Percentiles rank a stretch among this genome's conserved stretches.
phyloP scores from a whole-genome alignment of 92 coral and sea anemone genomes.

The Isaurus tuberculatus region DNA sequence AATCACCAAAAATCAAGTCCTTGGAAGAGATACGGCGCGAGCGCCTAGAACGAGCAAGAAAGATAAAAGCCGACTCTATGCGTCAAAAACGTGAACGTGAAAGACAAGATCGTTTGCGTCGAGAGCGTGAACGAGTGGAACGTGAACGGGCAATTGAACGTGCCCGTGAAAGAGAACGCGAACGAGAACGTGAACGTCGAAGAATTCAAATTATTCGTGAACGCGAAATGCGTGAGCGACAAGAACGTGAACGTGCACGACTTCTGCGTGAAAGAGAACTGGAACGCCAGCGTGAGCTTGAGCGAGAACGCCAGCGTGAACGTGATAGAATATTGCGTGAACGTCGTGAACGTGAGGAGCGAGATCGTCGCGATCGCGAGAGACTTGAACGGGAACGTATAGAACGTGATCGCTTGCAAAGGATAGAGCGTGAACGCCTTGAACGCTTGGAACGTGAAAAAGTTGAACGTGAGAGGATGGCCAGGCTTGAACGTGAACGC shows the following conservation, averaged over 20 bases:
- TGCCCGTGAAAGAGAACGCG: constrained; percentile 92
- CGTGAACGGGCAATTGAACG: constrained; percentile 91
- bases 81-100: constrained; percentile 94
- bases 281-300: constrained; percentile 87
- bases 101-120: constrained; percentile 85
- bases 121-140: constrained; percentile 96
- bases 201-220: constrained; percentile 86
- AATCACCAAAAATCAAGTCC: constrained; percentile 80
- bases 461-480: constrained; percentile 80
- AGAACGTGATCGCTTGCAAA: constrained; percentile 93
- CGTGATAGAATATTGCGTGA: constrained; percentile 86
- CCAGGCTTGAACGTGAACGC: constrained; percentile 89
- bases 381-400: constrained; percentile 79
- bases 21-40: constrained; percentile 94
- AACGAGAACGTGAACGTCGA: constrained; percentile 94
- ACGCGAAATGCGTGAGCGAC: constrained; percentile 89
- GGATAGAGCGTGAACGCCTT: constrained; percentile 92
- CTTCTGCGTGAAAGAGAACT: constrained; percentile 91
- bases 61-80: constrained; percentile 77
- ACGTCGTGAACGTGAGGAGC: constrained; percentile 88
- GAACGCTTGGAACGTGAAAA: constrained; percentile 73
- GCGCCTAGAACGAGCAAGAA: constrained; percentile 84
- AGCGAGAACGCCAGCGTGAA: constrained; percentile 80
- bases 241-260: constrained; percentile 90
- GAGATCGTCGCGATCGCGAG: constrained; percentile 97